Base-by-base conservation (phyloP, 2,888 invertebrate species). In the Cryptus viduatorius region DNA sequence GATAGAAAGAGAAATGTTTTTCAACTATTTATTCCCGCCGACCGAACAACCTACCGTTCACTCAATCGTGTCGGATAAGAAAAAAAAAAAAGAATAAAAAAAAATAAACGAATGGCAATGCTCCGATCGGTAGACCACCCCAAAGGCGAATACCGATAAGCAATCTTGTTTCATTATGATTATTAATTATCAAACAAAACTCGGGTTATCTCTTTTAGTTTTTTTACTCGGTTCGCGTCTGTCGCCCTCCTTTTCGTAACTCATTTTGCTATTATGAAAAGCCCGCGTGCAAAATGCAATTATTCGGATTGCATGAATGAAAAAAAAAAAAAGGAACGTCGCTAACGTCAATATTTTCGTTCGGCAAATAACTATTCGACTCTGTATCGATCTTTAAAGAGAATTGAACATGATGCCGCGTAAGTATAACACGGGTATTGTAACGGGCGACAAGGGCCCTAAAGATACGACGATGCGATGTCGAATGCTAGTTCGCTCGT, bases 131-230 rank as follows among this genome's bases (percentile, higher is more conserved):
- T 48, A 31, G 69, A 79, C 61, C 79, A 79, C 79, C 56, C 61
- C 69, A 64, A 83, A 83, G 75, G 12, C 24, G 31, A 61, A 83
- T 82, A 42, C 8, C 53, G 80, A 84, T 83, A 76, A 76, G 82
- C 77, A 83, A 86, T 82, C 69, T 71, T 76, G 59, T 80, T 76
- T 72, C 80, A 78, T 83, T 69, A 79, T 61, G 59, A 82, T 83
- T 79, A 75, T 75, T 61, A 56, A 83, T 79, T 83, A 44, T 65
- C 59, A 77, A 82, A 56, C 65, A 67, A 50, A 72, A 61, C 76
- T 77, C 77, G 80, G 65, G 77, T 80, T 79, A 73, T 77, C 72
- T 53, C 19, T 19, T 19, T 10, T 8, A 1, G 8, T 19, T 53
- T 19, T 16, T 16, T n/a, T 53, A 3, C 53, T 53, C 53, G 19